These are phyloP conservation scores for Drosophila dives DNA, from an alignment of 2,888 invertebrate species.

Conservation along the genomic window DNA sequence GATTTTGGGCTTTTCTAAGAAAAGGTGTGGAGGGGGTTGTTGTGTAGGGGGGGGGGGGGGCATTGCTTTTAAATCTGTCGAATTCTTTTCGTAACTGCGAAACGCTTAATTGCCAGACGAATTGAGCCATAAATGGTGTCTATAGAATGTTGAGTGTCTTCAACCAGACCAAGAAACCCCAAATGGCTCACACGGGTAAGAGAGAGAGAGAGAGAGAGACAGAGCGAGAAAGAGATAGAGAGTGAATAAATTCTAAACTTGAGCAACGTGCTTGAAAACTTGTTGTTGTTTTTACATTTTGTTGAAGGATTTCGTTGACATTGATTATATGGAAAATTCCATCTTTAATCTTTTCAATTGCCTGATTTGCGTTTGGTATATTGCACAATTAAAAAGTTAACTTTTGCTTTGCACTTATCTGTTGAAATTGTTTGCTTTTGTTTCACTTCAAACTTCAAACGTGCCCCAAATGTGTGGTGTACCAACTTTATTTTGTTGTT, in stretches of 20 bases:
- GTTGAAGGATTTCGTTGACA: neutral
- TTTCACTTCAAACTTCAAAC: neutral
- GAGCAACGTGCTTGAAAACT: conserved; percentile 3
- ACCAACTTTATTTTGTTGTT: neutral
- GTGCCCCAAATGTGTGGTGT: neutral
- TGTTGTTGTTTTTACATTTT: neutral
- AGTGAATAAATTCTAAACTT: conserved; percentile 1
- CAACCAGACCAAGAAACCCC: conserved; percentile 5
- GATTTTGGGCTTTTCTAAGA: neutral
- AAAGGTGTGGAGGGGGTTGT: neutral
- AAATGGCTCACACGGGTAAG: neutral
- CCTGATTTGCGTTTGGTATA: neutral
- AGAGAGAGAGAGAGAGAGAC: neutral
- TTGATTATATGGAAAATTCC: neutral
- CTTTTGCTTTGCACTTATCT: neutral
- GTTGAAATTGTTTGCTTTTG: neutral
- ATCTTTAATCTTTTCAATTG: neutral
- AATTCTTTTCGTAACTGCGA: conserved; percentile 30
- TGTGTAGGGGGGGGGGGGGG: neutral
- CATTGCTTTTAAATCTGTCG: conserved; percentile 22
- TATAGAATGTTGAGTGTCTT: conserved; percentile 15
- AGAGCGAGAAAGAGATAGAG: neutral
- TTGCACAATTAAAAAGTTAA: neutral
- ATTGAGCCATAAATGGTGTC: conserved; percentile 48
- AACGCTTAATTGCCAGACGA: conserved; percentile 34